These are phyloP conservation scores for Drosophila subpulchrella DNA, from an alignment of 1,140 invertebrate genomes.

Conservation along the genomic window DNA sequence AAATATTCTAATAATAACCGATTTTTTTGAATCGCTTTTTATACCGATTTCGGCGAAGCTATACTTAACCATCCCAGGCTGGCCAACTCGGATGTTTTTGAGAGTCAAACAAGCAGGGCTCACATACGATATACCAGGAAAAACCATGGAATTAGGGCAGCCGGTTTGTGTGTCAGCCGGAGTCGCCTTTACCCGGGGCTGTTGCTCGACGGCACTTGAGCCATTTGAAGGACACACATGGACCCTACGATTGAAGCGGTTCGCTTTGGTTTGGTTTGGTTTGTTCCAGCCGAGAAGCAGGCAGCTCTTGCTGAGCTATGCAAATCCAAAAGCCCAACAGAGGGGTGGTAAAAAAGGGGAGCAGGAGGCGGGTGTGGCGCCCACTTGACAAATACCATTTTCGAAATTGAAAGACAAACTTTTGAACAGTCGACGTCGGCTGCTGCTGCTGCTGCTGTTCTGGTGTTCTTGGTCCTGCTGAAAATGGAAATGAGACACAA, in stretches of 20 bases:
- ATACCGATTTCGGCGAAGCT: not conserved
- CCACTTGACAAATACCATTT: slow-evolving; percentile 84
- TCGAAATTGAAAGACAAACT: slow-evolving; percentile 84
- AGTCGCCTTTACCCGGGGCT: slow-evolving; percentile 33
- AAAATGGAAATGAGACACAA: slow-evolving; percentile 83
- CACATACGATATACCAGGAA: slow-evolving; percentile 29
- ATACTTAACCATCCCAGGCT: not conserved
- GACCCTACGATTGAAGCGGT: slow-evolving; percentile 57
- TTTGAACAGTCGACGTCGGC: slow-evolving; percentile 76
- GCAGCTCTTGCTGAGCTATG: slow-evolving; percentile 73
- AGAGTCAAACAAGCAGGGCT: slow-evolving; percentile 24
- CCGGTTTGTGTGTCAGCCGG: slow-evolving; percentile 69
- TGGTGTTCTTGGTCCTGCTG: slow-evolving; percentile 33
- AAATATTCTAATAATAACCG: no score
- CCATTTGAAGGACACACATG: slow-evolving; percentile 77
- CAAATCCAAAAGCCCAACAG: slow-evolving; percentile 75
- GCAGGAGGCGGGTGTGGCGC: slow-evolving; percentile 24
- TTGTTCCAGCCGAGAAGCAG: slow-evolving; percentile 5
- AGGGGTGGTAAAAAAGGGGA: slow-evolving; percentile 8
- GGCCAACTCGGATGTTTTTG: slow-evolving; percentile 1
- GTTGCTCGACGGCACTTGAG: slow-evolving; percentile 66
- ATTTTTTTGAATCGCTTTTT: not conserved
- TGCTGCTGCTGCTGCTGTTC: slow-evolving; percentile 30
- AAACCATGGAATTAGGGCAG: slow-evolving; percentile 66
- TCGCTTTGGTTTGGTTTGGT: slow-evolving; percentile 7